A percentile compares a stretch with the other conserved stretches of the same genome.
phyloP scores from a whole-genome alignment of 2,888 invertebrate species.

The Apamea monoglypha region DNA sequence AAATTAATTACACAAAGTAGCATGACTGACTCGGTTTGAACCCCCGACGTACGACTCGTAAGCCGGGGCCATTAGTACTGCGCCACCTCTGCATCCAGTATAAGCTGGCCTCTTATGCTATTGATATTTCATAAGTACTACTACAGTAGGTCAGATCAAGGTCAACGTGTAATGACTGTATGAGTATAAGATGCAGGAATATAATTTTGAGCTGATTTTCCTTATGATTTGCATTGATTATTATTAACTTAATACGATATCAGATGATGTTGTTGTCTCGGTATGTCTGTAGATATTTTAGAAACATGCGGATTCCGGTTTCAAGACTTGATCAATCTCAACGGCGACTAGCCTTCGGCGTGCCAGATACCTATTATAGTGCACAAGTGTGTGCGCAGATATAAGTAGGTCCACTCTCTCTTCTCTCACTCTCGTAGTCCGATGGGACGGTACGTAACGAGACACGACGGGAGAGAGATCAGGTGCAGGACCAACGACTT shows the following conservation, averaged over 20 bases:
- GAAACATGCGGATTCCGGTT: not conserved
- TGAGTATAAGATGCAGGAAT: not conserved
- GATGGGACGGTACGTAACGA: too few species aligned
- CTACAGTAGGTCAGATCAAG: not conserved
- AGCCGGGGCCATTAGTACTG: not conserved
- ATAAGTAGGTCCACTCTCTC: too few species aligned
- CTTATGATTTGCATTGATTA: not conserved
- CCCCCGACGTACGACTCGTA: too few species aligned
- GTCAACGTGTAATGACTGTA: not conserved
- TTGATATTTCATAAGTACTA: not conserved
- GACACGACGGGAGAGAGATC: too few species aligned
- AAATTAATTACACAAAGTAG: too few species aligned
- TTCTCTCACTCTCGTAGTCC: too few species aligned
- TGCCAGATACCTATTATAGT: too few species aligned
- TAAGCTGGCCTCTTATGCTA: not conserved
- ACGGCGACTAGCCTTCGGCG: too few species aligned
- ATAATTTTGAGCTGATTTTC: slow-evolving; percentile 2
- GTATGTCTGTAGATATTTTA: not conserved
- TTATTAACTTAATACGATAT: not conserved
- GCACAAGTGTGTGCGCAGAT: too few species aligned
- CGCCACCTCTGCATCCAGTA: not conserved
- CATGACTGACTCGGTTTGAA: too few species aligned
- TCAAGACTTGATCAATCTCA: not conserved
- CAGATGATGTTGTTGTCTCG: not conserved
- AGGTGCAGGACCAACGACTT: too few species aligned